Base-by-base conservation (phyloP, 1,140 invertebrate genomes). In the Drosophila guanche region DNA sequence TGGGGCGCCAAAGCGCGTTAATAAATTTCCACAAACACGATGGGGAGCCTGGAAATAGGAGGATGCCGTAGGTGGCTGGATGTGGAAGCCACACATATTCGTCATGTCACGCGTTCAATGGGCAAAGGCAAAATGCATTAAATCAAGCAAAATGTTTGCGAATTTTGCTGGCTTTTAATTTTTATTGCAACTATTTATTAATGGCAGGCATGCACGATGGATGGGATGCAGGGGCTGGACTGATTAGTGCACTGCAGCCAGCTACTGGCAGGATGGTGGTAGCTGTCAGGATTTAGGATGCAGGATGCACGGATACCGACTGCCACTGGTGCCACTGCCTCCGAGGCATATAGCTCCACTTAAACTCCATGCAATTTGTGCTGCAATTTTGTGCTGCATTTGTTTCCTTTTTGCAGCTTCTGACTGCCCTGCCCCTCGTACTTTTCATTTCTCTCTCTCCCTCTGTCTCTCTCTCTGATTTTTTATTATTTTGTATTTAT, bases 111-210 rank as follows among this genome's bases (percentile, higher is more conserved):
- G 51, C 45, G 66, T 37, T 7, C 29, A 0, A 3, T 3, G 33
- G 33, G 10, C 8, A 37, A 12, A 12, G 33, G 33, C 33, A 12
- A 73, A 81, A 81, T 63, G 73, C 60, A 77, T 81, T 81, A 77
- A 79, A 71, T 72, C 77, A 66, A 63, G 79, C 56, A 47, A 61
- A 79, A 83, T 60, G 73, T 53, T 46, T 60, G 23, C 42, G 54
- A 66, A 61, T 46, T 37, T 78, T 76, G 61, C 58, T 57, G 74
- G 59, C 70, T 83, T 83, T 83, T 83, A 83, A 83, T 83, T 74
- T 83, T 83, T 74, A 83, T 83, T 83, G 74, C 79, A 61, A 83
- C 79, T 83, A 83, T 83, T 83, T 83, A 83, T 83, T 83, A 83
- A 83, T 75, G 70, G 79, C 61, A 47, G 72, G 45, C 43, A 50